Base-by-base conservation (phyloP, 2,113 vertebrate genomes). In the Phylloscopus whistleri region DNA sequence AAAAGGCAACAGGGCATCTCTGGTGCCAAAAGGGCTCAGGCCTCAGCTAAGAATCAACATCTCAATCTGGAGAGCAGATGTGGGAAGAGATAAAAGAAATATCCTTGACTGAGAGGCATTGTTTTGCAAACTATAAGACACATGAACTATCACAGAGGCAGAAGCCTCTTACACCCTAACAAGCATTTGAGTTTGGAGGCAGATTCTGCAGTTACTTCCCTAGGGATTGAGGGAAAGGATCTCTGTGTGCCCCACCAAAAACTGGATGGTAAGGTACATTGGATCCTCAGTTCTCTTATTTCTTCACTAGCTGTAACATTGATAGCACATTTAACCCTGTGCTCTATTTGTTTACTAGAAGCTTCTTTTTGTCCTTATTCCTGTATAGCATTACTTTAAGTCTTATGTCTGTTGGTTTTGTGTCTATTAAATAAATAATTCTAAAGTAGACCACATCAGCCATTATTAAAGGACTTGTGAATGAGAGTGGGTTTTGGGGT, bases 171-270 rank as follows among this genome's bases (percentile, higher is more conserved):
- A 33, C 46, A 52, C 23, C 10, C 30, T 5, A 10, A 27, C 4
- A 16, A 17, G 8, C 2, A 20, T 10, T 27, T 1, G 2, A 49
- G 16, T 33, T 15, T 60, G 27, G 27, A 15, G 2, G 3, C 16
- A 39, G 22, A 62, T 26, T 23, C 35, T 3, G 1, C 3, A 13
- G 51, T 51, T 33, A 15, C 28, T 33, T 26, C 35, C 30, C 75
- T 52, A 30, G 37, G 14, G 30, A 63, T 1, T 33, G 46, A 52
- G 37, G 18, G 30, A 8, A 27, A 22, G 30, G 37, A 22, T 63
- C 23, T n/a, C 2, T 28, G 37, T n/a, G 37, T 52, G 48, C 14
- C 75, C 30, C 48, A 41, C 18, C 46, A 41, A 10, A 13, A 16
- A 3, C 3, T 26, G 46, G 13, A 41, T 12, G 13, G 35, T 27